A percentile compares a stretch with the other conserved stretches of the same genome.
Evolutionary conservation across 2,797 vertebrate genomes (phyloP).

Genomic region (Scolopax bukidnonensis): DNA sequence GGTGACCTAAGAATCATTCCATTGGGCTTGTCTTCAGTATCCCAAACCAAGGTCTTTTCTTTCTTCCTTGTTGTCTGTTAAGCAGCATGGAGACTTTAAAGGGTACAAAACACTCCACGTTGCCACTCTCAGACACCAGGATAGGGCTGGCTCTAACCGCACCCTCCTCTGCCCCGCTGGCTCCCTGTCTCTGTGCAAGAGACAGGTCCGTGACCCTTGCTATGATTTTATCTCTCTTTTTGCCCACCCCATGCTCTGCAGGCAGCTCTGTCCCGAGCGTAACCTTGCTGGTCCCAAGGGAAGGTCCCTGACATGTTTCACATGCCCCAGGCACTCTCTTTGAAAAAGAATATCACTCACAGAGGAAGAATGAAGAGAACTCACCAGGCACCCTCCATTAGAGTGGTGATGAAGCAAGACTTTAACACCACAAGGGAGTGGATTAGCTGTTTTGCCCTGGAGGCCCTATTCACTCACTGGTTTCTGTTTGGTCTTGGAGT

Average conservation of each 20-base stretch:
- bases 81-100: background rate
- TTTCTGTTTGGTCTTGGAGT: background rate
- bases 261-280: background rate
- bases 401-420: background rate
- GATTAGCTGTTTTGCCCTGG: background rate
- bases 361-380: background rate
- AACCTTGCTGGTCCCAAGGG: background rate
- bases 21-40: background rate
- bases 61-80: background rate
- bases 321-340: background rate
- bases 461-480: background rate
- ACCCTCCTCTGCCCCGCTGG: background rate
- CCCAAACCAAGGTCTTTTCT: background rate
- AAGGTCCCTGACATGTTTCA: background rate
- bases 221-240: background rate
- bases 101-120: background rate
- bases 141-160: background rate
- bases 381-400: background rate
- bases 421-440: background rate
- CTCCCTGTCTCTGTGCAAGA: background rate
- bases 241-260: background rate
- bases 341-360: background rate
- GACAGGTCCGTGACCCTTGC: background rate
- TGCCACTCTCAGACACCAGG: background rate
- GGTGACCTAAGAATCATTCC: background rate